Base-by-base conservation (phyloP, 2,113 vertebrate genomes). In the Catharus fuscescens region DNA sequence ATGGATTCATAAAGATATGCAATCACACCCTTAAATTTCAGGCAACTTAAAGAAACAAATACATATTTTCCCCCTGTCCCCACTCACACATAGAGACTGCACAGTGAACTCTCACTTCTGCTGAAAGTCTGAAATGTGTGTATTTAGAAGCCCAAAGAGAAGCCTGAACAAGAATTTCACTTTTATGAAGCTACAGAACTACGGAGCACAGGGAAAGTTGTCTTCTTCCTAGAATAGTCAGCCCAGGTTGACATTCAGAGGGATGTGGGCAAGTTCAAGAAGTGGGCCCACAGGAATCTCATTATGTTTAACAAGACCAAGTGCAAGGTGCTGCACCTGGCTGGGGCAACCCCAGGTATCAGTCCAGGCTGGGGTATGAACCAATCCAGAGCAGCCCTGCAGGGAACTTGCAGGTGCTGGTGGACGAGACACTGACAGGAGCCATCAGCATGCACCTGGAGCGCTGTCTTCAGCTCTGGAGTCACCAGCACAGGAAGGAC, bases 21-120 rank as follows among this genome's bases (percentile, higher is more conserved):
- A 6, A 65, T n/a, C 34, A 93, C 36, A 86, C 59, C 57, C 74
- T 80, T 90, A 85, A 62, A 82, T 82, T 86, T 91, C 18, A 82
- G 56, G 78, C 26, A 62, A 80, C 23, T 38, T 48, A 47, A 71
- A 91, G 21, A 71, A 80, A 83, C 8, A 77, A 79, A 28, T 32
- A 19, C 6, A 4, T 24, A 36, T 65, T 48, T 57, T 8, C 18
- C 7, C 20, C 3, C 26, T 14, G 0, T 3, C 4, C 7, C 6
- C 4, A n/a, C 11, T 2, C 34, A 54, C 47, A 59, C 23, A 90
- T 11, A 25, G 9, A 78, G 32, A 56, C 26, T 26, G 53, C 23
- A 65, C 24, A 64, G 19, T 4, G 10, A 93, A 13, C 44, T 71
- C 85, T 82, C 42, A n/a, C 31, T 90, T 85, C 45, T 59, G 34